Evolutionary conservation across 2,888 invertebrate genomes (phyloP), one percentile per base, ranked within the genome.

Genomic region (Dyspetes luteomarginatus): DNA sequence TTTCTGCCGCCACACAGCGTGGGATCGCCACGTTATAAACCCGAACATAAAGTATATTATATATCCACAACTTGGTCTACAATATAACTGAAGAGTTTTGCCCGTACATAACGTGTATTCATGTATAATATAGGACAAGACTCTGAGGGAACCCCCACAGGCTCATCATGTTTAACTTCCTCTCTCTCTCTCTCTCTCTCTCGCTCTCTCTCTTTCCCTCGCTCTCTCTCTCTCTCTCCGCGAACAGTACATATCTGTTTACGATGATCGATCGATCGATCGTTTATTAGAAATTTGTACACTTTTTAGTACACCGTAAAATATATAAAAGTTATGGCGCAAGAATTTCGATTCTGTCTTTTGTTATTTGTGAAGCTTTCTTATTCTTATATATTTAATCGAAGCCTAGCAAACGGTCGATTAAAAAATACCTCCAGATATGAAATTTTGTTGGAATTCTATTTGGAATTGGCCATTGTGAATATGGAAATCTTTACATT

Each of bases 1-100:
- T 68, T 90, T 68, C 71, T 74, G 77, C 78, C 68, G 77, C 30
- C 89, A 88, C 83, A 82, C 87, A 89, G 88, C 90, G 90, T 90
- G 90, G 89, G 90, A 89, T 86, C 88, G 85, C 74, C 84, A 85
- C 62, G 74, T 71, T 56, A 64, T 78, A 71, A n/a, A 72, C 73
- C 71, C 69, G 60, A 69, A 67, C 77, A 75, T 80, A 82, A 62
- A 78, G 50, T 69, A 80, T 76, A n/a, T 56, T 60, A 68, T 73
- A 79, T 83, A 76, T 74, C 83, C 30, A 50, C 17, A 81, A 83
- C 82, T 82, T 82, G 81, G 85, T 85, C 62, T 28, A 73, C 26
- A 55, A 65, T 65, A 74, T 56, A 74, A 65, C 65, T 85, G 84
- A 84, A 60, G 65, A 41, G 73, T 67, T 74, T 60, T 19, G 73